Evolutionary conservation across 2,888 invertebrate genomes (phyloP).

Genomic region (Plagiodera versicolora): DNA sequence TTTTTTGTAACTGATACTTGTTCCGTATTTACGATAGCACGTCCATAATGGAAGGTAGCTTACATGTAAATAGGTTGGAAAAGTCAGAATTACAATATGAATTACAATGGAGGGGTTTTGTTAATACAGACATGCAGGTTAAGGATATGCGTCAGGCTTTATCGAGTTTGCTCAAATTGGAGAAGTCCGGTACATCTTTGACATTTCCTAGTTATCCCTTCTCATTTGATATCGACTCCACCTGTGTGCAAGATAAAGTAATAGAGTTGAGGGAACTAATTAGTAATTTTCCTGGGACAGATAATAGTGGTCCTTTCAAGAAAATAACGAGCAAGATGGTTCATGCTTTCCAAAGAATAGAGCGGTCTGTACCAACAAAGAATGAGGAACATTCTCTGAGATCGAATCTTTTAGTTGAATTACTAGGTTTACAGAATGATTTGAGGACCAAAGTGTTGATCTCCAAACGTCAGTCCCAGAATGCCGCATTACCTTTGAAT

Average conservation of each 20-base stretch:
- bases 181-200: neutral
- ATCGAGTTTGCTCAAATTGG: neutral
- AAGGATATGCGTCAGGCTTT: neutral
- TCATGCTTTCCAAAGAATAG: slow-evolving; percentile 13
- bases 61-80: too few species aligned
- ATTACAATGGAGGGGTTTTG: neutral
- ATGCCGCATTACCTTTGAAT: neutral
- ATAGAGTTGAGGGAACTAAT: neutral
- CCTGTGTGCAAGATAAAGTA: neutral
- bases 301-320: too few species aligned
- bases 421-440: slow-evolving; percentile 4
- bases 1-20: too few species aligned
- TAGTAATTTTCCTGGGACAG: neutral
- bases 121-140: neutral
- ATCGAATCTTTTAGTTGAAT: neutral
- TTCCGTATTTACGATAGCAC: too few species aligned
- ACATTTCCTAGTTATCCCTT: neutral
- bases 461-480: neutral
- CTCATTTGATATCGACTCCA: neutral
- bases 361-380: slow-evolving; percentile 11
- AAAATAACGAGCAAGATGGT: slow-evolving; percentile 11
- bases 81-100: neutral
- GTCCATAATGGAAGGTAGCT: too few species aligned
- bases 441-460: slow-evolving; percentile 2
- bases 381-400: slow-evolving; percentile 7